Evolutionary conservation across 2,113 vertebrate genomes (phyloP).

Genomic region (Conger conger): DNA sequence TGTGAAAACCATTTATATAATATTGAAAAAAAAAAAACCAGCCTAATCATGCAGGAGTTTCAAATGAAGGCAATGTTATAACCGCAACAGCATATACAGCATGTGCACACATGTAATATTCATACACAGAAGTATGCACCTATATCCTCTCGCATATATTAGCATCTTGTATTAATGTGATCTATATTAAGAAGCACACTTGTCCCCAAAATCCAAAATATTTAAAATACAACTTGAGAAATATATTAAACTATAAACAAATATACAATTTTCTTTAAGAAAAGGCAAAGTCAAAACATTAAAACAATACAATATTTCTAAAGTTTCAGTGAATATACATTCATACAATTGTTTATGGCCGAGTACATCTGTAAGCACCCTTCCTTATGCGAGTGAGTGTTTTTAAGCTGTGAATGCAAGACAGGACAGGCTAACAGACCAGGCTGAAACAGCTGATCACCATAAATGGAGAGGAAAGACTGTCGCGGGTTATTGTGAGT

Average conservation of each 20-base stretch:
- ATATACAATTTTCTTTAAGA: background rate
- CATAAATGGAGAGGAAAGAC: slow-evolving; percentile 78
- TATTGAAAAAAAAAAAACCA: background rate
- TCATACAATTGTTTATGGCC: background rate
- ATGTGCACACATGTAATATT: background rate
- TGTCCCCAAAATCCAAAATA: slow-evolving; percentile 12
- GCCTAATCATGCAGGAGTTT: background rate
- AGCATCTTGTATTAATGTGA: background rate
- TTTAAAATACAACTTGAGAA: background rate
- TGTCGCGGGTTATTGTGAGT: slow-evolving; percentile 58
- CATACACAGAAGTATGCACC: background rate
- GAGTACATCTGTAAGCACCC: background rate
- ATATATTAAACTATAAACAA: background rate
- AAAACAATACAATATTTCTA: slow-evolving; percentile 1
- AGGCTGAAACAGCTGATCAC: slow-evolving; percentile 50
- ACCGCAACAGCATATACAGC: background rate
- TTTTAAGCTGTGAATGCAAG: slow-evolving; percentile 17
- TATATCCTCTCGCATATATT: background rate
- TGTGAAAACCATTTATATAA: background rate
- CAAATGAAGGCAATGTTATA: background rate
- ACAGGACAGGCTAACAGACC: slow-evolving; percentile 25
- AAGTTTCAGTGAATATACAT: slow-evolving; percentile 1
- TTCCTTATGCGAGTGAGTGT: background rate
- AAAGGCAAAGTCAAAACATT: background rate
- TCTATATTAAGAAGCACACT: background rate